A percentile compares a stretch with the other conserved stretches of the same genome.
Evolutionary conservation across 2,888 invertebrate species (phyloP).

Genomic region (Cloeon dipterum): DNA sequence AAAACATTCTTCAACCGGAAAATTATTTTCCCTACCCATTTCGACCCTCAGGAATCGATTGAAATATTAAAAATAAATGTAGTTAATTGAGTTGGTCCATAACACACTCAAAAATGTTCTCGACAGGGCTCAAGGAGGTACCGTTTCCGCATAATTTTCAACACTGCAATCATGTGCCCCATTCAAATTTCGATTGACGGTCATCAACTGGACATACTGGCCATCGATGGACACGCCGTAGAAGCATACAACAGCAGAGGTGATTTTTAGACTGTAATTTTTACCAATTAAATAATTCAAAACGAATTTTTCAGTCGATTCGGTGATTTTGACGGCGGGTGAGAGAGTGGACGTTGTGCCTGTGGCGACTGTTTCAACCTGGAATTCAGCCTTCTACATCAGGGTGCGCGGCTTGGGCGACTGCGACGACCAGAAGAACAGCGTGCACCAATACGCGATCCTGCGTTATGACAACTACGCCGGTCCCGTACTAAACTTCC

Average conservation of each 20-base stretch:
- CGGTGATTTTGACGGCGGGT: constrained; percentile 20
- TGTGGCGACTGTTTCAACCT: constrained; percentile 13
- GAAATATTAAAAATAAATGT: too few relatives aligned
- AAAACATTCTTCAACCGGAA: too few relatives aligned
- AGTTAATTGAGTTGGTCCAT: too few relatives aligned
- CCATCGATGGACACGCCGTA: constrained; percentile 13
- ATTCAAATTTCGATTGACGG: constrained; percentile 18
- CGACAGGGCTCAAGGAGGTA: too few relatives aligned
- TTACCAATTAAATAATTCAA: too few relatives aligned
- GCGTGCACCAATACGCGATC: constrained; percentile 10
- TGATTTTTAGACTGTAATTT: too few relatives aligned
- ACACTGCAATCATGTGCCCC: constrained; percentile 18
- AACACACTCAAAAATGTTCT: too few relatives aligned
- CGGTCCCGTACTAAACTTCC: too few relatives aligned
- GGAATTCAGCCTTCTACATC: constrained; percentile 20
- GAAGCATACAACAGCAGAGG: too few relatives aligned
- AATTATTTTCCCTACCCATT: too few relatives aligned
- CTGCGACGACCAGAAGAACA: constrained; percentile 13
- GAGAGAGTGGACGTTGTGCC: constrained; percentile 24
- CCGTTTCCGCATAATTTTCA: constrained; percentile 16
- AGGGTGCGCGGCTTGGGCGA: constrained; percentile 20
- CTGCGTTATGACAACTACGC: constrained; percentile 9
- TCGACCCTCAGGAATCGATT: too few relatives aligned
- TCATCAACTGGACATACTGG: constrained; percentile 16
- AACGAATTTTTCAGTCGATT: constrained; percentile 11